Evolutionary conservation across 2,113 vertebrate species (phyloP).

Genomic region (Gadus macrocephalus): DNA sequence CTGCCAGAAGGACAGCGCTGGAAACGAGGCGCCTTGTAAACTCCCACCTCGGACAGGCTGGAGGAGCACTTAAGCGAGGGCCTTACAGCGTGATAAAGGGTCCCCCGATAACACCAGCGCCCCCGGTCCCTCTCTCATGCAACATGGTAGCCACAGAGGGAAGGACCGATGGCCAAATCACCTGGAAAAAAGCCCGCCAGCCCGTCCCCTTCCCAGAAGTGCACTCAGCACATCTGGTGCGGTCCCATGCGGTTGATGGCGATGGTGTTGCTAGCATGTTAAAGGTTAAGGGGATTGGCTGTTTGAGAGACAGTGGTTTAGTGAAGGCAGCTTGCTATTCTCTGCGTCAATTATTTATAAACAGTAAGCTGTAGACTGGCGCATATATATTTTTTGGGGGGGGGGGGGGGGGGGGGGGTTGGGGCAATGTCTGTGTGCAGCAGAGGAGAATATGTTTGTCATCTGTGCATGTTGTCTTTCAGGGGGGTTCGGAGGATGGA

Average conservation of each 20-base stretch:
- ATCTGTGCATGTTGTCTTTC: slow-evolving; percentile 16
- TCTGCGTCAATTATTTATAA: not conserved
- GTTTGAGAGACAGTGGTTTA: not conserved
- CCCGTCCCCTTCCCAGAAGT: slow-evolving; percentile 26
- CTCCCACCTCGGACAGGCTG: too few species aligned
- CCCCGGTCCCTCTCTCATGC: slow-evolving; percentile 2
- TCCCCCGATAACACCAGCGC: too few species aligned
- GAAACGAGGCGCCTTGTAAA: too few species aligned
- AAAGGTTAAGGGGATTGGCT: not conserved
- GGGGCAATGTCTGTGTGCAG: not conserved
- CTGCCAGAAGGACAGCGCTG: too few species aligned
- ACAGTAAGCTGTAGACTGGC: not conserved
- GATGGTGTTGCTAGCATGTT: slow-evolving; percentile 1
- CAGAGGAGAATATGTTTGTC: not conserved
- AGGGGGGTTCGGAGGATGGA: slow-evolving; percentile 1
- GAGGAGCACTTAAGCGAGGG: too few species aligned
- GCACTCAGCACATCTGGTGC: slow-evolving; percentile 43
- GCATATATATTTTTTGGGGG: not conserved
- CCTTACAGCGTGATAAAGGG: too few species aligned
- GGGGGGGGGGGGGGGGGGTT: not conserved
- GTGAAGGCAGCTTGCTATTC: not conserved
- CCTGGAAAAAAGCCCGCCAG: slow-evolving; percentile 14
- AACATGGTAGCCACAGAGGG: slow-evolving; percentile 28
- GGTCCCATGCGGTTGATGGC: not conserved
- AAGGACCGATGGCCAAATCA: slow-evolving; percentile 39